These are phyloP conservation scores for Trinectes maculatus DNA, from an alignment of 2,113 vertebrate species.

Conservation along the genomic window DNA sequence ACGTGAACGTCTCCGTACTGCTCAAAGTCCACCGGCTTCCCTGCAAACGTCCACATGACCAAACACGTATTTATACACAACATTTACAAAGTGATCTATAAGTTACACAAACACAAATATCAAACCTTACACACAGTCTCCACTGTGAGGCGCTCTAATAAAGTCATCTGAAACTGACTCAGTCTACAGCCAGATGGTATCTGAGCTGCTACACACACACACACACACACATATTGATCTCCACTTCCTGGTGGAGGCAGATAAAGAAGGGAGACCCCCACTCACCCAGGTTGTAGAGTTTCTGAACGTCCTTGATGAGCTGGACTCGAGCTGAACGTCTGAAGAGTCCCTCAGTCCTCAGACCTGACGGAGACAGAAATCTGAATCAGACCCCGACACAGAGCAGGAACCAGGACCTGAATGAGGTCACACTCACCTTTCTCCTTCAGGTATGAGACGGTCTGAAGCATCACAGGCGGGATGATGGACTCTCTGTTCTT, in stretches of 20 bases:
- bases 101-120: too few species aligned
- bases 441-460: conserved; percentile 82
- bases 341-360: conserved; percentile 87
- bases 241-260: conserved; percentile 19
- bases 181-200: neutral
- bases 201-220: neutral
- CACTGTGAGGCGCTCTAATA: conserved; percentile 15
- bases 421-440: conserved; percentile 77
- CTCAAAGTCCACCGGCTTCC: conserved; percentile 86
- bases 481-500: conserved; percentile 84
- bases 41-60: too few species aligned
- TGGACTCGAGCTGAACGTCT: conserved; percentile 85
- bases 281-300: conserved; percentile 87
- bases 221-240: conserved; percentile 52
- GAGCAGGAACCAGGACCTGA: neutral
- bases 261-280: conserved; percentile 18
- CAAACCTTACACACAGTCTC: too few species aligned
- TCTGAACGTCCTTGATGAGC: conserved; percentile 86
- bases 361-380: conserved; percentile 73
- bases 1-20: conserved; percentile 82
- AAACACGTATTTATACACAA: too few species aligned
- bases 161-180: conserved; percentile 10
- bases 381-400: neutral
- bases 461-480: conserved; percentile 84
- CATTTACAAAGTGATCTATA: too few species aligned